These are phyloP conservation scores for Beaufortia kweichowensis DNA, from an alignment of 2,113 vertebrate species.

Conservation along the genomic window DNA sequence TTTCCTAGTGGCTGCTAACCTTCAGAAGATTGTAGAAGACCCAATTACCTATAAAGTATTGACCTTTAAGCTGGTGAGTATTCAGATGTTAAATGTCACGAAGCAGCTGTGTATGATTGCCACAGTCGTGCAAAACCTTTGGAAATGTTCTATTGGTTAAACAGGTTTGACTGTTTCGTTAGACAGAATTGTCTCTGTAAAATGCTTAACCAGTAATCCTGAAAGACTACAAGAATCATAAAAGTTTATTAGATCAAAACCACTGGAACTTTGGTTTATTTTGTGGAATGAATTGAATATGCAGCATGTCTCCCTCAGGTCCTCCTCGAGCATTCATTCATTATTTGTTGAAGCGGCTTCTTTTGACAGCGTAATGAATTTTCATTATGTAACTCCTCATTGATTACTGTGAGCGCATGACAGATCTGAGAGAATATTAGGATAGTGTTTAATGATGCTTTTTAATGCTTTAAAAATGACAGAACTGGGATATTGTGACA, in stretches of 20 bases:
- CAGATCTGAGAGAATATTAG: slow-evolving; percentile 23
- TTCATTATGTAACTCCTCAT: slow-evolving; percentile 28
- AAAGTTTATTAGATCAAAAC: background rate
- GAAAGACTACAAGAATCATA: background rate
- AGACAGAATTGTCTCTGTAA: too few relatives aligned
- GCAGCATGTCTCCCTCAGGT: background rate
- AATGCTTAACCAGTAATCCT: background rate
- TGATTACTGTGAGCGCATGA: slow-evolving; percentile 27
- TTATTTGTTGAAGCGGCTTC: slow-evolving; percentile 6
- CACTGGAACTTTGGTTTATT: slow-evolving; percentile 11
- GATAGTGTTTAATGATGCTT: slow-evolving; percentile 33
- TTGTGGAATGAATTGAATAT: background rate
- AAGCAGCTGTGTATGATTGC: background rate
- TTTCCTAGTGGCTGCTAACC: slow-evolving; percentile 96
- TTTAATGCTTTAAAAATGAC: slow-evolving; percentile 10
- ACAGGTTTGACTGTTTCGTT: too few relatives aligned
- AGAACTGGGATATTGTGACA: slow-evolving; percentile 20
- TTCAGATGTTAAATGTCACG: slow-evolving; percentile 50
- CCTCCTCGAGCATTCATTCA: background rate
- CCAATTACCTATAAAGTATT: slow-evolving; percentile 93
- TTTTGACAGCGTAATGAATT: slow-evolving; percentile 30
- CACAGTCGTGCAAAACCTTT: background rate
- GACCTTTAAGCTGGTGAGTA: slow-evolving; percentile 99
- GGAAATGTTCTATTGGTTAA: background rate
- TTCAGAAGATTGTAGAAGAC: slow-evolving; percentile 99